Evolutionary conservation across 2,113 vertebrate genomes (phyloP).

Genomic region (Origma solitaria): DNA sequence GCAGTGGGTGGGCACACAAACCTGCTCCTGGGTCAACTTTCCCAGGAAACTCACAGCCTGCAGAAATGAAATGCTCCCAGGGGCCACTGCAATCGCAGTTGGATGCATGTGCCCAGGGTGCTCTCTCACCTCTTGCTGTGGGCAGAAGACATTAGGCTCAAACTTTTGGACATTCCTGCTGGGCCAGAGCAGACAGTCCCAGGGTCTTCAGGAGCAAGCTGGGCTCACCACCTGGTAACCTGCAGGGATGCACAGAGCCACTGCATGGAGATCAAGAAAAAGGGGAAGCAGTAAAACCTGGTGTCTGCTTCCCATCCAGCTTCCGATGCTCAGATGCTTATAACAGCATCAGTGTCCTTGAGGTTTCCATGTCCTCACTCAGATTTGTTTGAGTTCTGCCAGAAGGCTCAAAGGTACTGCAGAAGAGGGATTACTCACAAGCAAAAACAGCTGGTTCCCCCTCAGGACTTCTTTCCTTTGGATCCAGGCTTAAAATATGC

Average conservation of each 20-base stretch:
- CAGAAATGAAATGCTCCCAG: background rate
- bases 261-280: fast-evolving
- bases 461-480: background rate
- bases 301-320: background rate
- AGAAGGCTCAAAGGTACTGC: background rate
- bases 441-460: background rate
- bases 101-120: background rate
- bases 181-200: background rate
- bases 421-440: background rate
- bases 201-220: fast-evolving
- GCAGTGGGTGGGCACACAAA: background rate
- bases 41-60: background rate
- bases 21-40: background rate
- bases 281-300: background rate
- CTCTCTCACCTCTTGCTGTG: fast-evolving
- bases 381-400: background rate
- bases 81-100: background rate
- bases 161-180: fast-evolving
- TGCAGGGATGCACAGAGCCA: background rate
- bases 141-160: background rate
- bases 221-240: background rate
- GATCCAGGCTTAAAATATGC: background rate
- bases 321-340: background rate
- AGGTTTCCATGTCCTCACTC: background rate
- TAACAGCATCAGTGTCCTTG: background rate